Percentiles rank a stretch among this genome's conserved stretches.
phyloP scores from a whole-genome alignment of 2,888 invertebrate genomes.

The Deilephila porcellus region DNA sequence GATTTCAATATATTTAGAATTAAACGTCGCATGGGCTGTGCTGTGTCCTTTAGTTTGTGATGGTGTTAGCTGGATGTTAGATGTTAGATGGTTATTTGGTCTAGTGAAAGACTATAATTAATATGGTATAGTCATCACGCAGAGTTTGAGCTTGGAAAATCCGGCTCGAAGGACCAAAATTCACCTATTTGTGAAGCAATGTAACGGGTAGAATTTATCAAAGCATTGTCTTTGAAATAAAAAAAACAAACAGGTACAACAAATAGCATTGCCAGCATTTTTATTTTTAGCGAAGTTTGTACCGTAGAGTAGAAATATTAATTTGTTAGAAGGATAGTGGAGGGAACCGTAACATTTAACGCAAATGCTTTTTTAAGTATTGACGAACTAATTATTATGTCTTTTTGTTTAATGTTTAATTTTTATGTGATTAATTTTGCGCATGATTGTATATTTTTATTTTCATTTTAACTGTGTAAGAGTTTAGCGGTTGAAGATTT shows the following conservation, averaged over 20 bases:
- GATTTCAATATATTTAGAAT: slow-evolving; percentile 40
- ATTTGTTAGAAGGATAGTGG: not conserved
- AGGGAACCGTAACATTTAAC: slow-evolving; percentile 11
- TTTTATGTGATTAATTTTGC: slow-evolving; percentile 28
- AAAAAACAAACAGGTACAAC: not conserved
- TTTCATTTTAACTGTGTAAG: not conserved
- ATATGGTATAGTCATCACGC: not conserved
- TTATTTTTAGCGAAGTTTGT: not conserved
- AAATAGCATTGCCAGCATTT: not conserved
- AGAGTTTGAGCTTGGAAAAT: not conserved
- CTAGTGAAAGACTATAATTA: not conserved
- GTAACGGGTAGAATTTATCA: not conserved
- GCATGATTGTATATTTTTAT: slow-evolving; percentile 27
- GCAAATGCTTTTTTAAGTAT: slow-evolving; percentile 16
- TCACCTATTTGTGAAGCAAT: not conserved
- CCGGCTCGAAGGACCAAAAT: slow-evolving; percentile 8
- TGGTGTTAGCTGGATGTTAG: not conserved
- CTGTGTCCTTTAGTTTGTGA: not conserved
- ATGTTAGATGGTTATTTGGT: not conserved
- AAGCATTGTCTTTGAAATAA: no score
- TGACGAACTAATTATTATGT: not conserved
- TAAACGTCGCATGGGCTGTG: slow-evolving; percentile 9
- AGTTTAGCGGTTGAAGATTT: not conserved
- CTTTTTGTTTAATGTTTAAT: slow-evolving; percentile 25
- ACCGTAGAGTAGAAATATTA: not conserved